Conservation (phyloP, 2,113 vertebrate genomes). For the Azemiops feae region DNA sequence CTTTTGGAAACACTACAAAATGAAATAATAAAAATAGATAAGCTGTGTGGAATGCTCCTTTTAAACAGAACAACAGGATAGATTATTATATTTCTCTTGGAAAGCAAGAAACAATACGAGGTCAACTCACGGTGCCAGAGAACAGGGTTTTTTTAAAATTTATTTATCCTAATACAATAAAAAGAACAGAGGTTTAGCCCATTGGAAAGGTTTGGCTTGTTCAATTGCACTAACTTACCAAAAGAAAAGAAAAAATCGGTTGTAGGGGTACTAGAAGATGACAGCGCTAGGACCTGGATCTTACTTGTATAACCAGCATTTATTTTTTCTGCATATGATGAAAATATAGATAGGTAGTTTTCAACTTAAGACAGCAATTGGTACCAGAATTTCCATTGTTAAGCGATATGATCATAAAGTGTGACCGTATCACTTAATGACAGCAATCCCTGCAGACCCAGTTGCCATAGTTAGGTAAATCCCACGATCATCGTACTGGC, state of each 20-base stretch:
- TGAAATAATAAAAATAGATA: slow-evolving; percentile 20
- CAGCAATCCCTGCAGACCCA: neutral
- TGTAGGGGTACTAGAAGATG: neutral
- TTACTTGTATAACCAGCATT: neutral
- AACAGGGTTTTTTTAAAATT: slow-evolving; percentile 2
- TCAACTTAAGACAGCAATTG: neutral
- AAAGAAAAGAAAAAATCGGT: neutral
- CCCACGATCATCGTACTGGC: neutral
- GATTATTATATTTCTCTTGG: slow-evolving; percentile 11
- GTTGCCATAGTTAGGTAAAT: neutral
- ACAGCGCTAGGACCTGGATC: neutral
- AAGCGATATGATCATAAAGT: neutral
- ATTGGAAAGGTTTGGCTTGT: neutral
- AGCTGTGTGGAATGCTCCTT: slow-evolving; percentile 35
- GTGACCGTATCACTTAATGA: neutral
- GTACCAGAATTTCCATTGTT: neutral
- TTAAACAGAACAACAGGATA: slow-evolving; percentile 3
- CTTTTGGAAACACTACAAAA: slow-evolving; percentile 11
- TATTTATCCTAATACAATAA: slow-evolving; percentile 42
- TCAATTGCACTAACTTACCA: neutral
- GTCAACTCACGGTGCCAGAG: slow-evolving; percentile 12
- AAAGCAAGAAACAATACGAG: slow-evolving; percentile 33
- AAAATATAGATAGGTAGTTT: neutral
- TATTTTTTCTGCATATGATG: neutral
- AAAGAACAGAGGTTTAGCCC: neutral